Evolutionary conservation across 2,888 invertebrate species (phyloP), one percentile per base, ranked within the genome.

Genomic region (Pharmacophagus antenor): DNA sequence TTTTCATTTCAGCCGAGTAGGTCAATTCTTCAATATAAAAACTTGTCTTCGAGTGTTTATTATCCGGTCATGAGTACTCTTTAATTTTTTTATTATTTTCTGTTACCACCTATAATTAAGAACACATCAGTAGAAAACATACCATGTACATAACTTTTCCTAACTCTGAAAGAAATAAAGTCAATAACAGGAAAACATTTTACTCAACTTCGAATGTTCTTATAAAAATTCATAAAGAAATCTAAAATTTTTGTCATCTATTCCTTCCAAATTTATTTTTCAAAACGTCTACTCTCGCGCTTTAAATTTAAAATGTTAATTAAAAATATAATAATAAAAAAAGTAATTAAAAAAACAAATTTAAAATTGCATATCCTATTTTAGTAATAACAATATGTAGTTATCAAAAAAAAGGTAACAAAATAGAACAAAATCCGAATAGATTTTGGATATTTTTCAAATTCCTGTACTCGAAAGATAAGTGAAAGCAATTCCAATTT

Each of bases 1-100:
- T 79, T 88, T 88, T 70, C 67, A 70, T 69, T 72, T 71, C 62
- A 65, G 65, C 66, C 62, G 65, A 57, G 67, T 63, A 37, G 49
- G 56, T 56, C 25, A 49, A 41, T 57, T 25, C 49, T 25, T 49
- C 42, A 54, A 18, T 46, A 54, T 6, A 41, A 52, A 42, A 54
- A 44, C 18, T 12, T 44, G 21, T 46, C n/a, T 31, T 46, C 31
- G 46, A 54, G 42, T 27, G 18, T 27, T 46, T 54, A n/a, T 20
- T 17, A 17, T 7, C 42, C n/a, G 21, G 8, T 20, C 46, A 20
- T 46, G 46, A 21, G 21, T 46, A 46, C 46, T 17, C 17, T 42
- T 17, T 17, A 42, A 42, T 4, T 42, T 42, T 27, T 27, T 27
- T 27, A 2, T 27, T 31, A 12, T 31, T 31, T 31, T 31, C 15